A percentile compares a stretch with the other conserved stretches of the same genome.
phyloP scores from a whole-genome alignment of 2,888 invertebrate genomes.

The Beris morrisii region DNA sequence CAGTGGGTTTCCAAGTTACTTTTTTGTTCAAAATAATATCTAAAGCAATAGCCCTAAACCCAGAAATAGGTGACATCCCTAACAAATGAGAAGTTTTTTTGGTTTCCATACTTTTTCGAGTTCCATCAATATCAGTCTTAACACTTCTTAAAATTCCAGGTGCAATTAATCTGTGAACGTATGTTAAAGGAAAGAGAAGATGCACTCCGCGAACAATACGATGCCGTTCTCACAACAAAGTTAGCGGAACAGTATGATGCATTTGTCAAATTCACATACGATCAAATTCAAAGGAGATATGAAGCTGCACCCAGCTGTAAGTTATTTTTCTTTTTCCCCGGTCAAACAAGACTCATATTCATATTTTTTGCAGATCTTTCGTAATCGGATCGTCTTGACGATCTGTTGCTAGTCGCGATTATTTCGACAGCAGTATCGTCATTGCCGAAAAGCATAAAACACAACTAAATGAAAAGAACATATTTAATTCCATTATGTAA shows the following conservation, averaged over 20 bases:
- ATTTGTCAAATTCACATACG: constrained; percentile 97
- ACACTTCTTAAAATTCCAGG: constrained; percentile 59
- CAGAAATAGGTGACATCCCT: too few species aligned
- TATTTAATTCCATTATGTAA: constrained; percentile 1
- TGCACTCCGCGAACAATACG: constrained; percentile 92
- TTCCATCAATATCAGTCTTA: too few species aligned
- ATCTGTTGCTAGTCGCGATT: constrained; percentile 28
- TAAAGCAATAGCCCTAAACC: too few species aligned
- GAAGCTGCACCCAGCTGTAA: constrained; percentile 58
- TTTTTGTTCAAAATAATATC: too few species aligned
- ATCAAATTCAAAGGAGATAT: constrained; percentile 87
- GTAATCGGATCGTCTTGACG: constrained; percentile 25
- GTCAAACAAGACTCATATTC: not conserved
- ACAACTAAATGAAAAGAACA: constrained; percentile 12
- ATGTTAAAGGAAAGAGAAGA: constrained; percentile 95
- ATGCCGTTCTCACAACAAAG: constrained; percentile 88
- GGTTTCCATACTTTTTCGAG: too few species aligned
- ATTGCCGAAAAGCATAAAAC: constrained; percentile 3
- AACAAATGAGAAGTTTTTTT: too few species aligned
- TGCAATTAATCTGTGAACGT: constrained; percentile 95
- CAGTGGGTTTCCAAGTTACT: too few species aligned
- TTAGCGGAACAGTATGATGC: constrained; percentile 98
- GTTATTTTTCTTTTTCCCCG: constrained; percentile 37
- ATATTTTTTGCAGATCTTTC: constrained; percentile 22
- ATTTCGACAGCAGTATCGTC: constrained; percentile 27